Evolutionary conservation across 2,888 invertebrate species (phyloP), one percentile per base, ranked within the genome.

Genomic region (Notodonta dromedarius): DNA sequence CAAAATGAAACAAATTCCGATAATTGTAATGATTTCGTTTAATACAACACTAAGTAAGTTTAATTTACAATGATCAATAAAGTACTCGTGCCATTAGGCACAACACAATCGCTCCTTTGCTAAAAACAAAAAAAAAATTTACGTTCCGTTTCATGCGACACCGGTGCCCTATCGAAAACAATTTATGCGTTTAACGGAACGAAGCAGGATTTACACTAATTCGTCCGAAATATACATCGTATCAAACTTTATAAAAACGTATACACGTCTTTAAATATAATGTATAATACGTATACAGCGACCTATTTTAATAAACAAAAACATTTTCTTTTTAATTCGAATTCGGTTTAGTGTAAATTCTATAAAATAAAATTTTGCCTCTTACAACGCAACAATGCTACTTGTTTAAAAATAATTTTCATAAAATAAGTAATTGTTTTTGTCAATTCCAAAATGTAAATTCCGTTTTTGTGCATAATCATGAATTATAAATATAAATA

Each of bases 21-120:
- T 82, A 85, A 89, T 90, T 88, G 91, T 91, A 92, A 92, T 92
- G 91, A 91, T 92, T 92, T 93, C 86, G 88, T 93, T 93, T 93
- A 93, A 92, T 93, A 93, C 91, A 93, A 93, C 93, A 93, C 93
- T 93, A 93, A 91, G 88, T 93, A 92, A 90, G 90, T 91, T 91
- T 92, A 92, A 88, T 91, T 91, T 93, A 93, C 92, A 91, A 89
- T 91, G 86, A 87, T 87, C 85, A 86, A 84, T 88, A 85, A 86
- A 84, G 83, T 87, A 84, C 78, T 73, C 71, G 62, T 71, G 73
- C 77, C 78, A 74, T 77, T 73, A 70, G 73, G 77, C 82, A 66
- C 64, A 60, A 60, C 68, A 14, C 57, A 61, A 65, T 60, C 64
- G 62, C 61, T 73, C 59, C 48, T 13, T 48, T 13, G 39, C 50